Evolutionary conservation across 1,140 invertebrate genomes (phyloP).

Genomic region (Drosophila lacteicornis): DNA sequence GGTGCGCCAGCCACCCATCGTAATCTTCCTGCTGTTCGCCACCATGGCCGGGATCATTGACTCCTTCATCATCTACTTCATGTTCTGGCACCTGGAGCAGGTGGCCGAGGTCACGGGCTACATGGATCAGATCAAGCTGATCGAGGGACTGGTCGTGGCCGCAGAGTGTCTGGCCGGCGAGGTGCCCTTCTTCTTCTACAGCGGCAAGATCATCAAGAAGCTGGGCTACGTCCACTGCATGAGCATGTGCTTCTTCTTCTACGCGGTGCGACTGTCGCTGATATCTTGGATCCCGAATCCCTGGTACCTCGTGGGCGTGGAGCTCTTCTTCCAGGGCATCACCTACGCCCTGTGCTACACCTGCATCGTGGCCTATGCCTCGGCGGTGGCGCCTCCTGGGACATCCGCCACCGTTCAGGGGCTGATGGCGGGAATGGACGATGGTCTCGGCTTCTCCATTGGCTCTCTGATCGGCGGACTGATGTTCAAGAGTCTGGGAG

Average conservation of each 20-base stretch:
- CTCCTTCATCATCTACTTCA: slow-evolving; percentile 91
- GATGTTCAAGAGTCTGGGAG: slow-evolving; percentile 87
- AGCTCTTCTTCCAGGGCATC: slow-evolving; percentile 91
- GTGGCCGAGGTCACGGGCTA: slow-evolving; percentile 87
- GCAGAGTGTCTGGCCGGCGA: slow-evolving; percentile 91
- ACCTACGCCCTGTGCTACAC: slow-evolving; percentile 92
- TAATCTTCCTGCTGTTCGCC: slow-evolving; percentile 89
- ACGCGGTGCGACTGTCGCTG: slow-evolving; percentile 88
- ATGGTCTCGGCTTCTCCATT: slow-evolving; percentile 90
- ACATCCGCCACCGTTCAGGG: slow-evolving; percentile 93
- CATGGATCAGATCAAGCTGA: slow-evolving; percentile 89
- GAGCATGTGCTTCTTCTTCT: slow-evolving; percentile 90
- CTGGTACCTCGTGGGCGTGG: slow-evolving; percentile 90
- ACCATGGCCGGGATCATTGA: slow-evolving; percentile 90
- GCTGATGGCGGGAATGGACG: slow-evolving; percentile 92
- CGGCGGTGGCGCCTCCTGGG: slow-evolving; percentile 89
- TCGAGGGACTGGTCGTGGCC: slow-evolving; percentile 91
- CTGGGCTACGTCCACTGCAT: slow-evolving; percentile 90
- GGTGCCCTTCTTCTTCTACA: slow-evolving; percentile 90
- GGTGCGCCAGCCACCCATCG: slow-evolving; percentile 87
- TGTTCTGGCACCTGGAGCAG: slow-evolving; percentile 92
- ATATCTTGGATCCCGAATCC: slow-evolving; percentile 90
- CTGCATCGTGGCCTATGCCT: slow-evolving; percentile 91
- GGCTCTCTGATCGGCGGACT: slow-evolving; percentile 88
- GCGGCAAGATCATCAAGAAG: slow-evolving; percentile 89